Percentiles rank a stretch among this genome's conserved stretches.
Evolutionary conservation across 1,140 invertebrate genomes (phyloP).

Genomic region (Streblospio benedicti): DNA sequence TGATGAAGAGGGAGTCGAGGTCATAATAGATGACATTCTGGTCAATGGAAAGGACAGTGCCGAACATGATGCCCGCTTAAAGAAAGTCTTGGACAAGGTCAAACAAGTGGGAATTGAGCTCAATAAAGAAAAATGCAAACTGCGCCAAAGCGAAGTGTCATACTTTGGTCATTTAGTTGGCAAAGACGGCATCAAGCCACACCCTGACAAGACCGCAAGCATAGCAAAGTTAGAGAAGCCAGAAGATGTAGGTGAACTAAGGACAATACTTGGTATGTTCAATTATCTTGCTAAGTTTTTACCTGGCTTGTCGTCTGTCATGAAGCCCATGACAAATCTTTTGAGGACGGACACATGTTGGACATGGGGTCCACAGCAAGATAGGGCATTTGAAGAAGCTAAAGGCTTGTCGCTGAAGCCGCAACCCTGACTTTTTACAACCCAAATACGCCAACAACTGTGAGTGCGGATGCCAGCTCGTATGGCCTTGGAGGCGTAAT

Average conservation of each 20-base stretch:
- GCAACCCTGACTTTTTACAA: constrained; percentile 9
- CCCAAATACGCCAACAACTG: constrained; percentile 8
- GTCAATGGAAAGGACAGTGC: not conserved
- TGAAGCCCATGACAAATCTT: constrained; percentile 3
- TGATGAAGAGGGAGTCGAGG: too few species aligned
- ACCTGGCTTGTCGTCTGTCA: not conserved
- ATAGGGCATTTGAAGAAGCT: constrained; percentile 7
- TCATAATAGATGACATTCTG: too few species aligned
- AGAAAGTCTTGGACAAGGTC: not conserved
- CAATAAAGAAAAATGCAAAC: not conserved
- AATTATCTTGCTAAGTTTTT: constrained; percentile 14
- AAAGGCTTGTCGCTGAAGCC: too few species aligned
- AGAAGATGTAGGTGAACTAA: not conserved
- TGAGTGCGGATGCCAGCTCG: constrained; percentile 20
- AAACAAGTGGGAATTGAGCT: not conserved
- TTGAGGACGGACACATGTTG: constrained; percentile 9
- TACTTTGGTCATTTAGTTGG: not conserved
- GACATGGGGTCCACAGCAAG: constrained; percentile 13
- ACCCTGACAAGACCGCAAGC: not conserved
- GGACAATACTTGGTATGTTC: constrained; percentile 10
- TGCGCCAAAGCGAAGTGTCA: not conserved
- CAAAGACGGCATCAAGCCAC: not conserved
- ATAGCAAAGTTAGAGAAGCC: not conserved
- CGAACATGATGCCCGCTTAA: not conserved
- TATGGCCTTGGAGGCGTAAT: constrained; percentile 23